Conservation (phyloP, 2,797 vertebrate species). For the Mormyrops attenuatus region DNA sequence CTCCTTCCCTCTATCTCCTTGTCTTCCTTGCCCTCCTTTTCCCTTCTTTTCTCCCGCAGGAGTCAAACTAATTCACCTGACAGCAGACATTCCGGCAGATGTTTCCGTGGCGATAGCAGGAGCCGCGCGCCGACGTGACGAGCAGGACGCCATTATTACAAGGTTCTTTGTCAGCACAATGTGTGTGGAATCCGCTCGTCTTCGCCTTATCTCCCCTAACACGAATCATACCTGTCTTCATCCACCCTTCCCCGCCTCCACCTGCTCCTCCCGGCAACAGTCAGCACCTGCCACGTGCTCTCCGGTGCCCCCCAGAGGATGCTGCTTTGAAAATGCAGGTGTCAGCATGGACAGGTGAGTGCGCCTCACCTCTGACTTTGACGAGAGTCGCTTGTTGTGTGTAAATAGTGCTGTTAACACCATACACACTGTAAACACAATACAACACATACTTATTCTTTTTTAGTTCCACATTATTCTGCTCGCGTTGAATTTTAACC, state of each 20-base stretch:
- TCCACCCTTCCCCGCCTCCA: not conserved
- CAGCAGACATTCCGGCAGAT: constrained; percentile 48
- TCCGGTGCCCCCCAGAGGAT: not conserved
- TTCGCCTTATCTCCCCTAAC: constrained; percentile 29
- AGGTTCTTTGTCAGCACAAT: constrained; percentile 34
- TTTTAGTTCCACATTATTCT: not conserved
- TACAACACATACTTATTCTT: not conserved
- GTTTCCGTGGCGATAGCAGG: constrained; percentile 49
- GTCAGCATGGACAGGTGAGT: not conserved
- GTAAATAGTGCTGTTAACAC: not conserved
- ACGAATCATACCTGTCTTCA: constrained; percentile 20
- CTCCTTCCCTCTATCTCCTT: constrained; percentile 25
- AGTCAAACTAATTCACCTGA: constrained; percentile 47
- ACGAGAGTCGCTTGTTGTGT: not conserved
- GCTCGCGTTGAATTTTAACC: constrained; percentile 2
- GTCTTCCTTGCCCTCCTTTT: not conserved
- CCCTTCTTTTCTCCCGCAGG: constrained; percentile 28
- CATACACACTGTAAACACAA: not conserved
- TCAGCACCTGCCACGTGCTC: not conserved
- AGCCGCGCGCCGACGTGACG: constrained; percentile 34
- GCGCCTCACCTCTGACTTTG: not conserved
- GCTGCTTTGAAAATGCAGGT: not conserved
- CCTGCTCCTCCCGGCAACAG: not conserved
- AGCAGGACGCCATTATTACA: constrained; percentile 37
- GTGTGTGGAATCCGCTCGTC: constrained; percentile 25